Base-by-base conservation (phyloP, 2,113 vertebrate genomes). In the Zosterops lateralis region DNA sequence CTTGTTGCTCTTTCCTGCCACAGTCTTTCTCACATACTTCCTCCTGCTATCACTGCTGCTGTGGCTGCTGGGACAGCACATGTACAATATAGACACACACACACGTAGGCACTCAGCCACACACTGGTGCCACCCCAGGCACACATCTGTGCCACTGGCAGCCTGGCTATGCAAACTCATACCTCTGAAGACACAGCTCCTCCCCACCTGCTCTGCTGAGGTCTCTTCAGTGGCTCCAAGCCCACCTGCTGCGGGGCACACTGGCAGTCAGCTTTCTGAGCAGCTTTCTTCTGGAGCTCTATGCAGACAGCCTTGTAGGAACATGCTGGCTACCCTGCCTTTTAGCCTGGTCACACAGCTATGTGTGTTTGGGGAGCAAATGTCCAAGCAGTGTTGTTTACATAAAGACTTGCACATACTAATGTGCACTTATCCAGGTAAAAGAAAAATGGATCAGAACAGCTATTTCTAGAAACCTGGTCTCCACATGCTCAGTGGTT, bases 31-130 rank as follows among this genome's bases (percentile, higher is more conserved):
- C 70, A 82, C 8, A 4, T 40, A 34, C n/a, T 60, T 67, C 32
- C 31, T 85, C 70, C 19, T 77, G 65, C 57, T 58, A 16, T 40
- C 58, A 28, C 45, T 60, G 70, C 29, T 85, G 80, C 77, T 78
- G 9, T 38, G 47, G 66, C n/a, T 87, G 61, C 61, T 42, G 34
- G 61, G 38, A 24, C 18, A 64, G 61, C 70, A 40, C n/a, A 17
- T 26, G 40, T n/a, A 36, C 72, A 56, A 9, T 26, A 12, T 2
- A 67, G 9, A n/a, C 56, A 42, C 25, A 44, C 17, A 42, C 18
- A 36, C 7, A 32, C 0, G 0, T 0, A 22, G 42, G 20, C 60
- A 56, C 68, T 45, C 42, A 18, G 67, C 32, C 0, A 1, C 50
- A 26, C 1, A 5, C 60, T 61, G 67, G 8, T 50, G 36, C 34